Evolutionary conservation across 2,113 vertebrate species (phyloP).

Genomic region (Thermophis baileyi): DNA sequence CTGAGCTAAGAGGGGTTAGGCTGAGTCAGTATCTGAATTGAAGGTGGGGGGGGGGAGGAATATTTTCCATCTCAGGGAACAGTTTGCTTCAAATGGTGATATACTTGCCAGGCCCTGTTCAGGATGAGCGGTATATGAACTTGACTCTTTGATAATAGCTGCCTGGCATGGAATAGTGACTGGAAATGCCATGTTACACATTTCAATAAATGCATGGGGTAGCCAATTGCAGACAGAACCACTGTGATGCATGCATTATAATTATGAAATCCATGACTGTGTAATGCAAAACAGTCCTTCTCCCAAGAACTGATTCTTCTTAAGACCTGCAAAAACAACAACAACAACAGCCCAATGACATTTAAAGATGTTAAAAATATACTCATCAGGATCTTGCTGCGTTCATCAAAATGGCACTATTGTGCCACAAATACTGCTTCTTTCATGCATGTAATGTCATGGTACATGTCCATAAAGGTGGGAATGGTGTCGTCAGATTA

Average conservation of each 20-base stretch:
- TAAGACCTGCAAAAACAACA: not conserved
- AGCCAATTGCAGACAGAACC: not conserved
- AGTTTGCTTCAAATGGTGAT: not conserved
- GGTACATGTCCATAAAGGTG: not conserved
- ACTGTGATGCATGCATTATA: not conserved
- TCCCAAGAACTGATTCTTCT: not conserved
- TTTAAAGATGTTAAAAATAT: not conserved
- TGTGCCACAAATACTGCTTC: not conserved
- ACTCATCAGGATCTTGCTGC: not conserved
- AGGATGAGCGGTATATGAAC: not conserved
- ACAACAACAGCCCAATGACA: not conserved
- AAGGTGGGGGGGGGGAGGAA: rapidly evolving
- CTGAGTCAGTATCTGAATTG: not conserved
- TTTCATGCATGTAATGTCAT: not conserved
- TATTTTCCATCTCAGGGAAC: not conserved
- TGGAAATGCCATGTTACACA: not conserved
- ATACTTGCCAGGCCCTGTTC: not conserved
- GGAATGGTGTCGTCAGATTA: too few species aligned
- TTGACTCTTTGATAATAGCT: not conserved
- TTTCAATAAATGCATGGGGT: conserved; percentile 6
- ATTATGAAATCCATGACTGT: not conserved
- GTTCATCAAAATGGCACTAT: not conserved
- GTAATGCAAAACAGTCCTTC: not conserved
- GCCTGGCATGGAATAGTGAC: rapidly evolving
- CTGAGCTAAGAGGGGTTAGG: conserved; percentile 15